These are phyloP conservation scores for Tychaedon coryphoeus DNA, from an alignment of 2,113 vertebrate genomes.

Conservation along the genomic window DNA sequence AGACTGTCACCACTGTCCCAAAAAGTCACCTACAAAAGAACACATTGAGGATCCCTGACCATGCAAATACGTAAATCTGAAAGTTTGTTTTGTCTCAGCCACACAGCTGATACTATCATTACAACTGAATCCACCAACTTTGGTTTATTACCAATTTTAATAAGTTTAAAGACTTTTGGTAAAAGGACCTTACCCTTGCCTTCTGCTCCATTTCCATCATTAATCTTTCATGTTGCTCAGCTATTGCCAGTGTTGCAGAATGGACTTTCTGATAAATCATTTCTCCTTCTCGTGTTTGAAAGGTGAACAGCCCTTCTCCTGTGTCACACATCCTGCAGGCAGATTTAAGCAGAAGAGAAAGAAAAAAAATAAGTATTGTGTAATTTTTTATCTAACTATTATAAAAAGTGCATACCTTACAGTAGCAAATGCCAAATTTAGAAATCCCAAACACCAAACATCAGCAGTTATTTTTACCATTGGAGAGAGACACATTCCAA, in stretches of 20 bases:
- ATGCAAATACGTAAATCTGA: background rate
- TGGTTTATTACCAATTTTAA: background rate
- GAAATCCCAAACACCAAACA: background rate
- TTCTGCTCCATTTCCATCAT: constrained; percentile 98
- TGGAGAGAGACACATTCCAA: background rate
- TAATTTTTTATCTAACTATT: background rate
- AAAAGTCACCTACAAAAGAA: background rate
- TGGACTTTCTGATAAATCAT: constrained; percentile 99
- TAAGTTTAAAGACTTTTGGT: background rate
- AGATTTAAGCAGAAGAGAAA: constrained; percentile 12
- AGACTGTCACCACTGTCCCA: background rate
- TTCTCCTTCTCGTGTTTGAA: constrained; percentile 98
- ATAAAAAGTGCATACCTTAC: background rate
- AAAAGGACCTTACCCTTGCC: constrained; percentile 83
- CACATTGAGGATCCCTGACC: background rate
- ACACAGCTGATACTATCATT: rapidly evolving
- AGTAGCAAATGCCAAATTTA: background rate
- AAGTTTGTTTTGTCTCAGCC: background rate
- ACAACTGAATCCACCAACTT: rapidly evolving
- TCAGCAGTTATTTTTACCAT: constrained; percentile 10
- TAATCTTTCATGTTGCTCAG: constrained; percentile 96
- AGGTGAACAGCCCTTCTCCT: constrained; percentile 98
- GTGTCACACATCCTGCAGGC: constrained; percentile 96
- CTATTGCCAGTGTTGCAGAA: constrained; percentile 96
- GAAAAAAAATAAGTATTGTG: background rate